A percentile compares a stretch with the other conserved stretches of the same genome.
These are phyloP conservation scores for Polydrusus tereticollis DNA, from an alignment of 2,888 invertebrate genomes.

Conservation along the genomic window DNA sequence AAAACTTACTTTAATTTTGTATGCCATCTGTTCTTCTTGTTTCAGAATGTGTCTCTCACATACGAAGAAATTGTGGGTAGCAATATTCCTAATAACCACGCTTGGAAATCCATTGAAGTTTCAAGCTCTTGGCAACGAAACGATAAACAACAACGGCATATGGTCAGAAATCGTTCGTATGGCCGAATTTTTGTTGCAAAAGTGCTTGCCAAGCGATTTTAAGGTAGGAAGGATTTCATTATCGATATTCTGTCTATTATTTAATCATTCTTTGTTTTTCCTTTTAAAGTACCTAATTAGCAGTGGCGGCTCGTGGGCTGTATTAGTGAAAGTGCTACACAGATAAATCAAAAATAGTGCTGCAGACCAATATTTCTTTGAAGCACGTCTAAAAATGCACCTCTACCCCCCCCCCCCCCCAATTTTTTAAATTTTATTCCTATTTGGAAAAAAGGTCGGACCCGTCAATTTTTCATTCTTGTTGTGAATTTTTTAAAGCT, in stretches of 20 bases:
- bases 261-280: too few species aligned
- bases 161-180: slow-evolving; percentile 54
- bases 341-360: too few species aligned
- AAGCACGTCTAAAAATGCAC: too few species aligned
- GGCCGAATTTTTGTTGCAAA: slow-evolving; percentile 54
- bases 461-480: too few species aligned
- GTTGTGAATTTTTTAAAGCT: too few species aligned
- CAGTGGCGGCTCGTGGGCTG: too few species aligned
- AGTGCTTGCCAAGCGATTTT: slow-evolving; percentile 51
- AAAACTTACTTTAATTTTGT: not conserved
- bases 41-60: slow-evolving; percentile 6
- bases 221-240: not conserved
- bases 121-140: slow-evolving; percentile 1
- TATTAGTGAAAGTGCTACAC: too few species aligned
- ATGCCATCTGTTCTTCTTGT: not conserved
- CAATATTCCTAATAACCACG: not conserved
- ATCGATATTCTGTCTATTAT: not conserved
- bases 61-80: slow-evolving; percentile 5
- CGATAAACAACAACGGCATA: slow-evolving; percentile 4
- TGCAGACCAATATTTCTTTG: too few species aligned
- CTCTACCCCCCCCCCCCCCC: too few species aligned
- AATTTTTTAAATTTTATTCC: too few species aligned
- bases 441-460: too few species aligned
- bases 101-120: slow-evolving; percentile 7
- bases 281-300: too few species aligned